Conservation (phyloP, 2,797 vertebrate species). For the Sebastes iracundus region DNA sequence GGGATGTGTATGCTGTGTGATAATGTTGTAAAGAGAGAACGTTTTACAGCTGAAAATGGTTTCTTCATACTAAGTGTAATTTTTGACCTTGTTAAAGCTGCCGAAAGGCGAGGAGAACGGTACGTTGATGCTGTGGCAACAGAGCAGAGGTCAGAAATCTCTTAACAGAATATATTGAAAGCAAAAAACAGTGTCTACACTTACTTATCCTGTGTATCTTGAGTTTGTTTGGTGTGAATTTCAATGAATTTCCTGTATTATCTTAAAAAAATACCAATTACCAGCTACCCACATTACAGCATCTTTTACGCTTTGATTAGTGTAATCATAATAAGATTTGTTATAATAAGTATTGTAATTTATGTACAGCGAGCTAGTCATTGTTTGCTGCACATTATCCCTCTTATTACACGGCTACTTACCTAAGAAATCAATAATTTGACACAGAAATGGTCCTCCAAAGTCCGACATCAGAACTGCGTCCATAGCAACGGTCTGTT, state of each 20-base stretch:
- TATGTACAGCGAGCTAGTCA: too few relatives aligned
- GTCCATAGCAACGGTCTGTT: too few relatives aligned
- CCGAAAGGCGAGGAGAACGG: neutral
- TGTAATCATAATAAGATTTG: neutral
- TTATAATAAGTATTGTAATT: too few relatives aligned
- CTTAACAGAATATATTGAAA: neutral
- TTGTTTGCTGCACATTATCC: too few relatives aligned
- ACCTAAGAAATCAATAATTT: too few relatives aligned
- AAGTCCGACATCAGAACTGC: too few relatives aligned
- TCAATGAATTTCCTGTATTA: too few relatives aligned
- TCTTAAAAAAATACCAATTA: too few relatives aligned
- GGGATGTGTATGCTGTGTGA: neutral
- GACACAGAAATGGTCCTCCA: too few relatives aligned
- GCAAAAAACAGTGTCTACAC: too few relatives aligned
- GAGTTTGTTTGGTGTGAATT: neutral
- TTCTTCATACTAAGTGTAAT: neutral
- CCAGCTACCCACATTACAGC: neutral
- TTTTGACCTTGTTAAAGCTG: constrained; percentile 1
- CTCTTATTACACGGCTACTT: too few relatives aligned
- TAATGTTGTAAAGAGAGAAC: neutral
- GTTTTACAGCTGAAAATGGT: neutral
- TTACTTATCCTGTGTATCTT: neutral
- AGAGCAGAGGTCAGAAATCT: neutral
- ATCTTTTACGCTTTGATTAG: neutral
- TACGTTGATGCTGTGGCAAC: constrained; percentile 7